Evolutionary conservation across 2,888 invertebrate species (phyloP), one percentile per base, ranked within the genome.

Genomic region (Mesoligia furuncula): DNA sequence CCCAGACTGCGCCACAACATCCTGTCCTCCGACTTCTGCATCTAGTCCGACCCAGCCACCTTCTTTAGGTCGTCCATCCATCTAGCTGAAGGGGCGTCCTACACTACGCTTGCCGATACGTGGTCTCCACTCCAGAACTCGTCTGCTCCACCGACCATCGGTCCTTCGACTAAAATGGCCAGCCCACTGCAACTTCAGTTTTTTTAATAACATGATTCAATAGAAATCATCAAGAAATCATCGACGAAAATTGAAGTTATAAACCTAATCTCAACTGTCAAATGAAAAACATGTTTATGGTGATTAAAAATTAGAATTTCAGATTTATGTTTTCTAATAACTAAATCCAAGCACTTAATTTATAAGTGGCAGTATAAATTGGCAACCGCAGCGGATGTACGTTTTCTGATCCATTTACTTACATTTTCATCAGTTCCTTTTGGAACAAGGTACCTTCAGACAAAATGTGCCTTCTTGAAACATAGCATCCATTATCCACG

Each of bases 381-480:
- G 9, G 6, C 6, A 59, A 15, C 2, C 7, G 7, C 59, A 27
- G 59, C 7, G 2, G 27, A 27, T 15, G 24, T 24, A 11, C 24
- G 13, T 65, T 27, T 45, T 67, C 13, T 13, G 45, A 67, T 45
- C 7, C 20, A 20, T 45, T 48, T 48, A 13, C 31, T 48, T 31
- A 31, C 20, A 67, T 48, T 48, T 27, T 67, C 45, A 27, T 13
- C 31, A 48, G 11, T 20, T 24, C 24, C 8, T 27, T 67, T 67
- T 48, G 45, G 13, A 27, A 67, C 13, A 45, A 45, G 1, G 20
- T 45, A 64, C 20, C 74, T 57, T 15, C 15, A 65, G 64, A 20
- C 27, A 5, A 80, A 48, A 11, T 39, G 64, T 48, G n/a, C 54
- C 57, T 54, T 73, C 54, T 31, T 73, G 15, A 15, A 81, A 24